A percentile compares a stretch with the other conserved stretches of the same genome.
phyloP scores from a whole-genome alignment of 2,113 vertebrate species.

The Ptychochromis oligacanthus region DNA sequence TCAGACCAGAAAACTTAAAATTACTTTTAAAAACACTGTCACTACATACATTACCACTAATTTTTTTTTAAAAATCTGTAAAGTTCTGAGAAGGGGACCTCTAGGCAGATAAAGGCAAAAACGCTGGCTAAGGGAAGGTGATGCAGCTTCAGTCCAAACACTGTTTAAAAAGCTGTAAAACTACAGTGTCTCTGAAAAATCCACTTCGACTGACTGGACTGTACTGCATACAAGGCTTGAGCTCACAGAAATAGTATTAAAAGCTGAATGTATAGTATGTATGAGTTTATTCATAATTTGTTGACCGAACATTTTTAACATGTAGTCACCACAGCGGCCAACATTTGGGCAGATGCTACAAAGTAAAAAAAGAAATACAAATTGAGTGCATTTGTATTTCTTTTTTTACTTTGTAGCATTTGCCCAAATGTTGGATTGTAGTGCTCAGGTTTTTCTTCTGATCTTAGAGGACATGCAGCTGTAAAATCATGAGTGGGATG shows the following conservation, averaged over 20 bases:
- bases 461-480: neutral
- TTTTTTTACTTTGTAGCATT: neutral
- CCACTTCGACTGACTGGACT: neutral
- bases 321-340: neutral
- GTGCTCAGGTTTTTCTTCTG: too few relatives aligned
- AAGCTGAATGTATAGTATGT: neutral
- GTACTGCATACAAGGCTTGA: too few relatives aligned
- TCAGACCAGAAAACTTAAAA: neutral
- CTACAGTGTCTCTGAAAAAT: too few relatives aligned
- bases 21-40: neutral
- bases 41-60: neutral
- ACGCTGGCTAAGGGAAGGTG: neutral
- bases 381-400: neutral
- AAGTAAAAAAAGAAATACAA: neutral
- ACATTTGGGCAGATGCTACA: neutral
- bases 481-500: neutral
- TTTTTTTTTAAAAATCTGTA: too few relatives aligned
- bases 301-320: neutral
- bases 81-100: too few relatives aligned
- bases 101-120: neutral
- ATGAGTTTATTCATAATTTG: neutral
- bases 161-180: too few relatives aligned
- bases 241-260: too few relatives aligned
- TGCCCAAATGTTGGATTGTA: neutral
- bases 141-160: neutral